Percentiles rank a stretch among this genome's conserved stretches.
Evolutionary conservation across 2,888 invertebrate species (phyloP).

Genomic region (Neoitamus cyanurus): DNA sequence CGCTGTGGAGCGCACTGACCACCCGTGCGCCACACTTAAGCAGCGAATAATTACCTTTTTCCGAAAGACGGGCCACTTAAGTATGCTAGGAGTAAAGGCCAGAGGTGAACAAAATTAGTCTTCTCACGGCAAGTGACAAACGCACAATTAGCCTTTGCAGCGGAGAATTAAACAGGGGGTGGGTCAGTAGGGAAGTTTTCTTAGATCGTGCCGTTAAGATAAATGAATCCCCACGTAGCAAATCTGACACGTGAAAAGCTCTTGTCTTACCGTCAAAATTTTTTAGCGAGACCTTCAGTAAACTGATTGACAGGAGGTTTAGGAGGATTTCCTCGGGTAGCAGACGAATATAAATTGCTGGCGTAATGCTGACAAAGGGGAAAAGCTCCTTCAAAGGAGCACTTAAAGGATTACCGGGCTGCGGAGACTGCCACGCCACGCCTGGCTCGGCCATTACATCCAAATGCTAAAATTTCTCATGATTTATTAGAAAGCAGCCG

Average conservation of each 20-base stretch:
- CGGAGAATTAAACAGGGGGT: not conserved
- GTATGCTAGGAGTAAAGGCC: not conserved
- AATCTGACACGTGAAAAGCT: constrained; percentile 22
- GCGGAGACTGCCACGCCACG: not conserved
- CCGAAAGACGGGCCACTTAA: not conserved
- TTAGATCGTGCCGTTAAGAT: not conserved
- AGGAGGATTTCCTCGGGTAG: not conserved
- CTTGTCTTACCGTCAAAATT: constrained; percentile 15
- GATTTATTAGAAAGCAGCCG: constrained; percentile 11
- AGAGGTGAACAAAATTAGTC: not conserved
- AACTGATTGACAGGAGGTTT: constrained; percentile 34
- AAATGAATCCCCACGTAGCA: not conserved
- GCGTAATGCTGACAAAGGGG: constrained; percentile 24
- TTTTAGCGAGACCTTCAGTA: constrained; percentile 16
- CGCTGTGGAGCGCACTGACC: not conserved
- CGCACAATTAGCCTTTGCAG: not conserved
- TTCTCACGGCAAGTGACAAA: not conserved
- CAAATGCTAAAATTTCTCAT: not conserved
- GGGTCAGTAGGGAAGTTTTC: not conserved
- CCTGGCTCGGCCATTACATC: constrained; percentile 10
- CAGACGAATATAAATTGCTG: constrained; percentile 34
- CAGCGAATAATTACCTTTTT: constrained; percentile 6
- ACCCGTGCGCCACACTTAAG: not conserved
- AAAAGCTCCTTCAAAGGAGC: constrained; percentile 23
- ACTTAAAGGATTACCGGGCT: constrained; percentile 23